A percentile compares a stretch with the other conserved stretches of the same genome.
Evolutionary conservation across 2,888 invertebrate genomes (phyloP).

Genomic region (Elmis aenea): DNA sequence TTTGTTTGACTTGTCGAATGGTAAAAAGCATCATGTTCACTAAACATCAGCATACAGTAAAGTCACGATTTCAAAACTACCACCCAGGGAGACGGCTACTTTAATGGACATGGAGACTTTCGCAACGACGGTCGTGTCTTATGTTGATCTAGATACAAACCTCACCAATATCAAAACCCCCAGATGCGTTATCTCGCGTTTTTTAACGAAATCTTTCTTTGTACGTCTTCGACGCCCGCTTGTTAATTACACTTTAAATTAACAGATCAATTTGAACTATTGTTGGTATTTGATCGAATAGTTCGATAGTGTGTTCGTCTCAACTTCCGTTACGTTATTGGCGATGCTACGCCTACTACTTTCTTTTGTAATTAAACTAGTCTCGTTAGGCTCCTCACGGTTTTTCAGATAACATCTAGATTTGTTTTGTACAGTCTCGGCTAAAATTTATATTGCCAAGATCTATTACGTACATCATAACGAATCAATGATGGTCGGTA

Average conservation of each 20-base stretch:
- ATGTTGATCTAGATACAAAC: conserved; percentile 24
- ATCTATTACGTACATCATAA: not conserved
- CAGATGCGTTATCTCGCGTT: conserved; percentile 8
- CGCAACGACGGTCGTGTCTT: conserved; percentile 23
- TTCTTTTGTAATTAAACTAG: conserved; percentile 34
- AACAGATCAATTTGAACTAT: not conserved
- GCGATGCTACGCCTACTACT: conserved; percentile 30
- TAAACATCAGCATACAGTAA: conserved; percentile 18
- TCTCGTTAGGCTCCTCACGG: conserved; percentile 29
- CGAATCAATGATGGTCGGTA: too few species aligned
- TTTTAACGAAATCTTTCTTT: too few species aligned
- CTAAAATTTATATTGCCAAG: not conserved
- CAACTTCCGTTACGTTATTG: conserved; percentile 34
- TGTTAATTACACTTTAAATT: too few species aligned
- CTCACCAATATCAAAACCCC: conserved; percentile 6
- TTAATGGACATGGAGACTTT: conserved; percentile 20
- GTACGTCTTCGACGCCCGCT: too few species aligned
- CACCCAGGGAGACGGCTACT: conserved; percentile 26
- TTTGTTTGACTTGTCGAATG: too few species aligned
- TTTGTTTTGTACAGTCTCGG: conserved; percentile 10
- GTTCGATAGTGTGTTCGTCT: conserved; percentile 10
- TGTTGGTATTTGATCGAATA: not conserved
- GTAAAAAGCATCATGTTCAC: conserved; percentile 10
- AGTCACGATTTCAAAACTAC: conserved; percentile 30
- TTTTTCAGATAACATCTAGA: conserved; percentile 28